phyloP scores from a whole-genome alignment of 2,797 vertebrate genomes.

The Leptoclinus maculatus region DNA sequence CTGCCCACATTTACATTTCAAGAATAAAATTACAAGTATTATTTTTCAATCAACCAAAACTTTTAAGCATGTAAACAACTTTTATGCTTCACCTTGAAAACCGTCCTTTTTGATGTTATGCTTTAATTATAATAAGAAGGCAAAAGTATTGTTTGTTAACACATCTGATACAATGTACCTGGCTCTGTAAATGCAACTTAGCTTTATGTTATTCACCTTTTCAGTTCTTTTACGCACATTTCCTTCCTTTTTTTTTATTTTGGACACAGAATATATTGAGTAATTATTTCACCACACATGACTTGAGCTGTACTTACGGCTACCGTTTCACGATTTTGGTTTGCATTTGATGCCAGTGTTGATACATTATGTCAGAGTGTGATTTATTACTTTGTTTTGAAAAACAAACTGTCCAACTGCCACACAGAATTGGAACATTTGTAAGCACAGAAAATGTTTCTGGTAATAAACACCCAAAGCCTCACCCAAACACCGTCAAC shows the following conservation, averaged over 20 bases:
- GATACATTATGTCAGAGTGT: conserved; percentile 6
- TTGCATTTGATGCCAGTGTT: conserved; percentile 21
- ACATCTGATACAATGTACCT: neutral
- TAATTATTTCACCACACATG: neutral
- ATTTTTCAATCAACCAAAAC: neutral
- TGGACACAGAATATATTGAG: conserved; percentile 7
- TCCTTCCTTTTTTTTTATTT: neutral
- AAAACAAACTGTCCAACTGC: conserved; percentile 2
- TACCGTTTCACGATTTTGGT: conserved; percentile 2
- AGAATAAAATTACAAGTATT: neutral
- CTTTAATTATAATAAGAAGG: conserved; percentile 2
- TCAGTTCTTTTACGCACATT: neutral
- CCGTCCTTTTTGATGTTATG: neutral
- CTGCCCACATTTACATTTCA: neutral
- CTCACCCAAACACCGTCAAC: neutral
- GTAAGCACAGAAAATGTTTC: neutral
- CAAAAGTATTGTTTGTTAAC: conserved; percentile 15
- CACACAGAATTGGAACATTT: neutral
- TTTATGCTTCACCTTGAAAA: conserved; percentile 49
- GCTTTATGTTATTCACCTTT: conserved; percentile 15
- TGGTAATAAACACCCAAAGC: conserved; percentile 7
- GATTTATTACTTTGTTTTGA: neutral
- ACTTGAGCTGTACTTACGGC: neutral
- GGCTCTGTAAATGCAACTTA: conserved; percentile 33
- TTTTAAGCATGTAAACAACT: conserved; percentile 21